Conservation (phyloP, 2,888 invertebrate species). For the Yponomeuta plumbellus region DNA sequence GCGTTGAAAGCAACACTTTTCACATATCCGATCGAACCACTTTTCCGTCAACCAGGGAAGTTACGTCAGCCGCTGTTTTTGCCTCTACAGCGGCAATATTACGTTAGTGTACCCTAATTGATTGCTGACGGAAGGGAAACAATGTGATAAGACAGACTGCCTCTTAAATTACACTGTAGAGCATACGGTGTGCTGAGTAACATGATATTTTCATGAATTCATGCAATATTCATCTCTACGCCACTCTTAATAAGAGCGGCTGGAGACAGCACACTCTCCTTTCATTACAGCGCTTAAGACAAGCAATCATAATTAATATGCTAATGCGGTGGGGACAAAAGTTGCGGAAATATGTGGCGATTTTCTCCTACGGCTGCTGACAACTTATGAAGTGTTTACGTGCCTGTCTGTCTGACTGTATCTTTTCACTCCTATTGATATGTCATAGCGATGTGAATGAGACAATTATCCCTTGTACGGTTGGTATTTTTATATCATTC, state of each 20-base stretch:
- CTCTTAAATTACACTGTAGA: background rate
- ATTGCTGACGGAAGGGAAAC: constrained; percentile 8
- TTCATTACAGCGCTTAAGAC: background rate
- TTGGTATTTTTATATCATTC: background rate
- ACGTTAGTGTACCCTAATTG: background rate
- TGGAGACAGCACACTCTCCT: background rate
- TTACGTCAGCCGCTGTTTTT: background rate
- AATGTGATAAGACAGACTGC: background rate
- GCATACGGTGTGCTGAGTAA: background rate
- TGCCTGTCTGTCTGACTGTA: background rate
- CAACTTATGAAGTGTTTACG: background rate
- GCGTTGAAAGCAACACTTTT: background rate
- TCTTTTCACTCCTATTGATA: background rate
- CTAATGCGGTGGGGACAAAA: background rate
- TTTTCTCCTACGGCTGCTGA: background rate
- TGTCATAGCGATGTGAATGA: background rate
- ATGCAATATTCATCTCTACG: background rate
- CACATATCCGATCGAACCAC: background rate
- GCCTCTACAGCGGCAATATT: background rate
- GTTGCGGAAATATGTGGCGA: background rate
- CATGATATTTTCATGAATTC: background rate
- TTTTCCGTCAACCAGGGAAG: background rate
- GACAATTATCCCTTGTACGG: background rate
- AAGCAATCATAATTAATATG: background rate
- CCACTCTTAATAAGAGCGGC: background rate